These are phyloP conservation scores for Uria aalge DNA, from an alignment of 2,113 vertebrate genomes.

Conservation along the genomic window DNA sequence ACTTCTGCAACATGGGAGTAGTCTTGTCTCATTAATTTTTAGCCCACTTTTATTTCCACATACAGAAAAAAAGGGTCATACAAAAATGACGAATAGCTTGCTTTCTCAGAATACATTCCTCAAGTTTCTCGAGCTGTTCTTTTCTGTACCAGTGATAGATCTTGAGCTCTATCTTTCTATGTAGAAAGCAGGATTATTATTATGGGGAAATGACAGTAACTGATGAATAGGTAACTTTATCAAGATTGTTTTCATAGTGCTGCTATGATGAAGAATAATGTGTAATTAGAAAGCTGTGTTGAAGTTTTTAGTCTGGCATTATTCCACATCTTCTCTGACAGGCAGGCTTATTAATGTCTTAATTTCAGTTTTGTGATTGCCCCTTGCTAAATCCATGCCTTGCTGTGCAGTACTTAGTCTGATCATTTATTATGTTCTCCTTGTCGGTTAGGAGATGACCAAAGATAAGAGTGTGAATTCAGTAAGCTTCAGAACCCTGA, in stretches of 20 bases:
- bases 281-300: constrained; percentile 12
- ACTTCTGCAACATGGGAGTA: not conserved
- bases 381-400: not conserved
- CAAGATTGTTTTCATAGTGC: constrained; percentile 29
- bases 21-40: not conserved
- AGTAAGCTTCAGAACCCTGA: not conserved
- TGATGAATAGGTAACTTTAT: constrained; percentile 43
- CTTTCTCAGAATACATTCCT: not conserved
- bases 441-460: not conserved
- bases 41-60: not conserved
- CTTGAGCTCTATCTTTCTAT: not conserved
- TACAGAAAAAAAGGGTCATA: not conserved
- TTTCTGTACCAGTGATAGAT: not conserved
- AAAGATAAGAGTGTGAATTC: not conserved
- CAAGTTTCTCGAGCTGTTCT: not conserved
- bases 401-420: not conserved
- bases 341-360: not conserved
- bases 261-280: constrained; percentile 12
- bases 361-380: not conserved
- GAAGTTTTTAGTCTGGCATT: not conserved
- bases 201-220: not conserved
- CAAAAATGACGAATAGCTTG: not conserved
- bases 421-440: not conserved
- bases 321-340: not conserved
- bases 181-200: not conserved